Percentiles rank a stretch among this genome's conserved stretches.
Evolutionary conservation across 2,888 invertebrate genomes (phyloP).

Genomic region (Hydriomena furcata): DNA sequence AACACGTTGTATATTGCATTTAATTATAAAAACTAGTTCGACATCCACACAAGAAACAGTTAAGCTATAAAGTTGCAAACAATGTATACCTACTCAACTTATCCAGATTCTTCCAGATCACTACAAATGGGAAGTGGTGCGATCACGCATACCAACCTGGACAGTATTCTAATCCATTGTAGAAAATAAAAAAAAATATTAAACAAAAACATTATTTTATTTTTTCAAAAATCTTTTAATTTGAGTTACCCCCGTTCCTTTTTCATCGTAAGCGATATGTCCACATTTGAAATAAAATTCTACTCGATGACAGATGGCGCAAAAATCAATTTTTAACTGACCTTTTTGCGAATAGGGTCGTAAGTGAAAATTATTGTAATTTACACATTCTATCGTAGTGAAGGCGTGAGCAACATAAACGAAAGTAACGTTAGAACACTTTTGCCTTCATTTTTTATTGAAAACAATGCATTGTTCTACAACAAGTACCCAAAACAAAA

Average conservation of each 20-base stretch:
- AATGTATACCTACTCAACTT: too few relatives aligned
- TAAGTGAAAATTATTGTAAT: neutral
- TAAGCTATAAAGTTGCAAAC: too few relatives aligned
- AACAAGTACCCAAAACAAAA: slow-evolving; percentile 5
- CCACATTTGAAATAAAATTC: neutral
- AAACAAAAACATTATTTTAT: too few relatives aligned
- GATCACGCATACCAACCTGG: too few relatives aligned
- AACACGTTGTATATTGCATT: neutral
- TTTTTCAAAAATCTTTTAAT: neutral
- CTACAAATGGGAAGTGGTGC: too few relatives aligned
- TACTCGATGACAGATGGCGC: slow-evolving; percentile 20
- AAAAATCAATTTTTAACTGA: neutral
- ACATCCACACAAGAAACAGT: too few relatives aligned
- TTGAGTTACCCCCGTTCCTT: neutral
- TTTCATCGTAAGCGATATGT: neutral
- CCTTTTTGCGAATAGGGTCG: neutral
- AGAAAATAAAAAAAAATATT: too few relatives aligned
- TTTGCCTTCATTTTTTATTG: neutral
- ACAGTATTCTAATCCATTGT: too few relatives aligned
- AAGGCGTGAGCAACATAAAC: too few relatives aligned
- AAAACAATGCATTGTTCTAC: slow-evolving; percentile 16
- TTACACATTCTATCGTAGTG: too few relatives aligned
- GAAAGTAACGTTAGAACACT: slow-evolving; percentile 21
- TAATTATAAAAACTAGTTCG: too few relatives aligned
- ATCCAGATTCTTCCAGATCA: too few relatives aligned